Evolutionary conservation across 2,113 vertebrate species (phyloP).

Genomic region (Numida meleagris): DNA sequence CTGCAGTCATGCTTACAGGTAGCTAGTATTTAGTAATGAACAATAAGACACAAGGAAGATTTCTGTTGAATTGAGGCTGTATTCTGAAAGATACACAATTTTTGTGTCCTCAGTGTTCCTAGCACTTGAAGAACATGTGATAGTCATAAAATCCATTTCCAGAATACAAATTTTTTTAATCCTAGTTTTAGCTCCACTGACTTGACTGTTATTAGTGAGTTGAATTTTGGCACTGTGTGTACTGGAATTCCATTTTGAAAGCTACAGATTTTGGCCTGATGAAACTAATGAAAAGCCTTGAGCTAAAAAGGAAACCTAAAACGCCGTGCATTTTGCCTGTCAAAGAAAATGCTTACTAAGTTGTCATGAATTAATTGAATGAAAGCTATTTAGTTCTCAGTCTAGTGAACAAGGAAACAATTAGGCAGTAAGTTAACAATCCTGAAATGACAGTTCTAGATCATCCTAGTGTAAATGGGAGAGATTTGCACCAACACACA

Average conservation of each 20-base stretch:
- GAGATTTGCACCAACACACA: background rate
- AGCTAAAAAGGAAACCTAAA: background rate
- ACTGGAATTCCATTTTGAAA: background rate
- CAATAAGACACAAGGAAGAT: background rate
- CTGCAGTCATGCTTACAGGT: background rate
- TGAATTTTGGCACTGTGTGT: background rate
- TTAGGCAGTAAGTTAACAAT: constrained; percentile 16
- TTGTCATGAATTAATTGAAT: constrained; percentile 30
- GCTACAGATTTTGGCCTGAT: background rate
- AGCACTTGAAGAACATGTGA: background rate
- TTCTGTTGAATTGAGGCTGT: background rate
- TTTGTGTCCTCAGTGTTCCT: background rate
- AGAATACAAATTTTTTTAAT: background rate
- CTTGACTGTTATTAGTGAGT: background rate
- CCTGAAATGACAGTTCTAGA: constrained; percentile 17
- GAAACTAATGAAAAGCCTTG: constrained; percentile 15
- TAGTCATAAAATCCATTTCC: background rate
- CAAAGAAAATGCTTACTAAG: constrained; percentile 54
- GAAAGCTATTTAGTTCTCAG: constrained; percentile 49
- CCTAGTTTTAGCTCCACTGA: background rate
- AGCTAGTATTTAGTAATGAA: background rate
- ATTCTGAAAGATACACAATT: background rate
- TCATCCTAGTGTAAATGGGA: background rate
- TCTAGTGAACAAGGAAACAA: constrained; percentile 46
- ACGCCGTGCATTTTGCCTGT: constrained; percentile 15